These are phyloP conservation scores for Enteromius treurensis DNA, from an alignment of 2,797 vertebrate genomes.

Conservation along the genomic window DNA sequence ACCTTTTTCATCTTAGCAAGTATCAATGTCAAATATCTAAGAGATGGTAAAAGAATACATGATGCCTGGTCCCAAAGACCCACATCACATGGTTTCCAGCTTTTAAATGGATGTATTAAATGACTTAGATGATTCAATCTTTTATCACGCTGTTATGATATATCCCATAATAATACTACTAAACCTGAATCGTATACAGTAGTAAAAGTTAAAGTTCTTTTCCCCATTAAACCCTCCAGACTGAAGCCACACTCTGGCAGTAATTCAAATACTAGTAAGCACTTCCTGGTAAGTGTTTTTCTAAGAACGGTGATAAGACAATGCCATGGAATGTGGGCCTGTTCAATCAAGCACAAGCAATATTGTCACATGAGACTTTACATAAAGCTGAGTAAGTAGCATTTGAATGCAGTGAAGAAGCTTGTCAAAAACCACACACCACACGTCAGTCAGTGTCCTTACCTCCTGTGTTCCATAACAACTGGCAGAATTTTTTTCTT, in stretches of 20 bases:
- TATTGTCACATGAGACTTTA: conserved; percentile 7
- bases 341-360: conserved; percentile 14
- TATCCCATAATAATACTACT: neutral
- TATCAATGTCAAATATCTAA: conserved; percentile 10
- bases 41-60: conserved; percentile 17
- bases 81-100: neutral
- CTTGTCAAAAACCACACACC: too few species aligned
- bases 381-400: neutral
- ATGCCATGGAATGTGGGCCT: neutral
- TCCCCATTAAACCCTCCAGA: neutral
- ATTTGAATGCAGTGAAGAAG: neutral
- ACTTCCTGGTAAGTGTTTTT: conserved; percentile 20
- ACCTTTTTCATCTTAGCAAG: neutral
- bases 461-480: too few species aligned
- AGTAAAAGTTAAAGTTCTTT: conserved; percentile 6
- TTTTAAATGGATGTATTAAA: conserved; percentile 6
- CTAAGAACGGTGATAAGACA: neutral
- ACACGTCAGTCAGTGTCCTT: too few species aligned
- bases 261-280: neutral
- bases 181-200: neutral
- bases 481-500: neutral
- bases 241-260: neutral
- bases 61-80: neutral
- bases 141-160: neutral
- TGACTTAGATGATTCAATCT: neutral